phyloP scores from a whole-genome alignment of 2,888 invertebrate species.

The Erannis defoliaria region DNA sequence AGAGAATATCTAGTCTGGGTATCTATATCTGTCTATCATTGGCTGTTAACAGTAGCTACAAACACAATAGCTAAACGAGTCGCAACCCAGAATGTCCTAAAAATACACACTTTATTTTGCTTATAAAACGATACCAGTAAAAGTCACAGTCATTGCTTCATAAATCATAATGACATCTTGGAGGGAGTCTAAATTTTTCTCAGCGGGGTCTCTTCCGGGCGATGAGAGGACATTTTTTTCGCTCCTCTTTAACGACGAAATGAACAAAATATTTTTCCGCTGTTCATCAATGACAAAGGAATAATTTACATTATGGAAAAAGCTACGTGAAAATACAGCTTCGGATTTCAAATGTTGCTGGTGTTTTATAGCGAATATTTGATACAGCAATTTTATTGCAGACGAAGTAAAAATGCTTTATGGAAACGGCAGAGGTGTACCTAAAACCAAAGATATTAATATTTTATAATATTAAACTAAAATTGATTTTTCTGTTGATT shows the following conservation, averaged over 20 bases:
- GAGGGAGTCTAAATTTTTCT: slow-evolving; percentile 37
- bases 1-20: too few species aligned
- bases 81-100: slow-evolving; percentile 1
- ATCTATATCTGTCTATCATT: too few species aligned
- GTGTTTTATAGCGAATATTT: not conserved
- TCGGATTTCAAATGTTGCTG: slow-evolving; percentile 6
- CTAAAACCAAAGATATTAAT: too few species aligned
- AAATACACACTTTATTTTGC: slow-evolving; percentile 21
- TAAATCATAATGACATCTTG: slow-evolving; percentile 47
- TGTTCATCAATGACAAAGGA: slow-evolving; percentile 38
- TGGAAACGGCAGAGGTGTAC: too few species aligned
- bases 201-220: slow-evolving; percentile 14
- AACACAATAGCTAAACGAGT: not conserved
- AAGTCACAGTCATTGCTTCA: slow-evolving; percentile 43
- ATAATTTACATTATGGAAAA: slow-evolving; percentile 22
- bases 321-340: slow-evolving; percentile 15
- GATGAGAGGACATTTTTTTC: slow-evolving; percentile 28
- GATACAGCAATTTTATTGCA: not conserved
- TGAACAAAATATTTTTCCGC: slow-evolving; percentile 40
- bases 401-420: not conserved
- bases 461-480: too few species aligned
- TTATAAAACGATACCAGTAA: slow-evolving; percentile 31
- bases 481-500: too few species aligned
- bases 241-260: slow-evolving; percentile 27
- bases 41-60: not conserved